A percentile compares a stretch with the other conserved stretches of the same genome.
These are phyloP conservation scores for Numenius arquata DNA, from an alignment of 2,113 vertebrate species.

Conservation along the genomic window DNA sequence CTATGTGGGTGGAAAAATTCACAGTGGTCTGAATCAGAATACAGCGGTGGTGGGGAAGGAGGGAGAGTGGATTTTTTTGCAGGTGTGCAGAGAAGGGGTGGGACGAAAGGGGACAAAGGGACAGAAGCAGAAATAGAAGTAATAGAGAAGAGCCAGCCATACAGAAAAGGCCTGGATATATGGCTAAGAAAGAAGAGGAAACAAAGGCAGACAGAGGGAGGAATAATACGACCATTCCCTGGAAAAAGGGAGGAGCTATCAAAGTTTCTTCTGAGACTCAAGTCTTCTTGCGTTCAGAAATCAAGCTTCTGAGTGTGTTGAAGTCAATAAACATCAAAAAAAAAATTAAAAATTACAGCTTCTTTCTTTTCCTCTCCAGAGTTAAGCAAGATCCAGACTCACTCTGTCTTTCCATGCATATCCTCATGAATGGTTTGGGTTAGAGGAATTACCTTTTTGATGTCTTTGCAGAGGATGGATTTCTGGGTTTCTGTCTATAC, in stretches of 20 bases:
- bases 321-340: neutral
- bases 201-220: neutral
- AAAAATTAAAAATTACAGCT: neutral
- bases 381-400: neutral
- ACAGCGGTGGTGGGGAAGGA: neutral
- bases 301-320: neutral
- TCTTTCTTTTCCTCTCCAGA: neutral
- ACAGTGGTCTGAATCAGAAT: neutral
- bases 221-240: rapidly evolving
- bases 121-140: neutral
- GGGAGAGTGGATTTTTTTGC: neutral
- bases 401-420: neutral
- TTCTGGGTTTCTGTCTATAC: neutral
- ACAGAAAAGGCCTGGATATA: neutral
- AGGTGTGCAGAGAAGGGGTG: neutral
- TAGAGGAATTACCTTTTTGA: neutral
- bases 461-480: neutral
- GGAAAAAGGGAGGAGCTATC: neutral
- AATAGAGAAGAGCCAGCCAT: neutral
- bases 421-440: rapidly evolving
- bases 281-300: neutral
- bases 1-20: neutral
- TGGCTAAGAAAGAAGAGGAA: neutral
- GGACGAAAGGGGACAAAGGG: neutral
- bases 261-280: neutral